A percentile compares a stretch with the other conserved stretches of the same genome.
Conservation (phyloP, 1,140 invertebrate species). For the Drosophila neocordata region DNA sequence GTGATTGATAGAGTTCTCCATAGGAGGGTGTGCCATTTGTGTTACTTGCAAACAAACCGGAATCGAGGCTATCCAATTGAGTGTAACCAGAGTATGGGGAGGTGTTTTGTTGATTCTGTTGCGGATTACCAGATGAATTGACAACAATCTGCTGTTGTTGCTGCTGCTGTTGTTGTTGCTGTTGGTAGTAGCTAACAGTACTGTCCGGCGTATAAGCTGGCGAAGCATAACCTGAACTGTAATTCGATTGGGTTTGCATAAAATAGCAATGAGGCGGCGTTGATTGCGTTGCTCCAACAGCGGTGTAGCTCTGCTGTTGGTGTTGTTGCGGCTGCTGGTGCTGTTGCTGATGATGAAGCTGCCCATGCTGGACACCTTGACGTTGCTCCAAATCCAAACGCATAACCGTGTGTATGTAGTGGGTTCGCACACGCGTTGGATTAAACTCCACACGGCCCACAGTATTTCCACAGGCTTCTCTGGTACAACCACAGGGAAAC, state of each 20-base stretch:
- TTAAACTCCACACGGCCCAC: slow-evolving; percentile 98
- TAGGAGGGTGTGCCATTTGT: slow-evolving; percentile 70
- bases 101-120: slow-evolving; percentile 28
- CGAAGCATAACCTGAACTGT: slow-evolving; percentile 78
- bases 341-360: slow-evolving; percentile 20
- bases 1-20: slow-evolving; percentile 67
- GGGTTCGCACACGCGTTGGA: slow-evolving; percentile 96
- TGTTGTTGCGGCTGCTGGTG: slow-evolving; percentile 38
- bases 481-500: slow-evolving; percentile 98
- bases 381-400: slow-evolving; percentile 95
- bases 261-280: slow-evolving; percentile 57
- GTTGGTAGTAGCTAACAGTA: slow-evolving; percentile 71
- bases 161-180: slow-evolving; percentile 49
- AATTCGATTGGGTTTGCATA: slow-evolving; percentile 80
- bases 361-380: slow-evolving; percentile 81
- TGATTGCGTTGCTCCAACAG: slow-evolving; percentile 22
- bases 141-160: slow-evolving; percentile 12
- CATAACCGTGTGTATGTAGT: slow-evolving; percentile 99
- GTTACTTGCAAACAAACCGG: slow-evolving; percentile 58
- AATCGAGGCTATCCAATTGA: slow-evolving; percentile 68
- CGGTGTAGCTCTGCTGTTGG: slow-evolving; percentile 23
- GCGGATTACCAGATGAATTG: slow-evolving; percentile 21
- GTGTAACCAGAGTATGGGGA: slow-evolving; percentile 47
- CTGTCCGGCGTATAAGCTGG: slow-evolving; percentile 71
- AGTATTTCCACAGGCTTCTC: slow-evolving; percentile 96